Evolutionary conservation across 2,113 vertebrate genomes (phyloP).

Genomic region (Dicrurus megarhynchus): DNA sequence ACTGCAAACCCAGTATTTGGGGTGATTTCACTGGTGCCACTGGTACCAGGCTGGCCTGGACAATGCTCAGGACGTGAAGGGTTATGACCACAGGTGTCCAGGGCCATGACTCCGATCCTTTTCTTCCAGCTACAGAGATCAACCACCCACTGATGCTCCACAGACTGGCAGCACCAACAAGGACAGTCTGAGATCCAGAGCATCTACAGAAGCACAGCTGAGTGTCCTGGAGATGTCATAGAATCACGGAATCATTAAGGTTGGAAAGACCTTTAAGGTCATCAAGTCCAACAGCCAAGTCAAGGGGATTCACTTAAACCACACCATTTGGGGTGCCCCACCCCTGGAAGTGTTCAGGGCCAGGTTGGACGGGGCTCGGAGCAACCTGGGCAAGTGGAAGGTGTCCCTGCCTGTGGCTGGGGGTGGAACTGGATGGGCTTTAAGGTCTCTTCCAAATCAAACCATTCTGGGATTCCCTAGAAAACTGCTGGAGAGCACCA

Average conservation of each 20-base stretch:
- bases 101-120: background rate
- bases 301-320: background rate
- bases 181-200: background rate
- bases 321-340: background rate
- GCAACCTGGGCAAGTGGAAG: background rate
- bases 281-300: background rate
- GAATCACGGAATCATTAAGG: background rate
- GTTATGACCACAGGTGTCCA: background rate
- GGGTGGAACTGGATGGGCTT: too few relatives aligned
- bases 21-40: background rate
- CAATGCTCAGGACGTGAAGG: rapidly evolving
- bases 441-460: background rate
- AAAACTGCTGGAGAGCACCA: background rate
- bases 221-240: background rate
- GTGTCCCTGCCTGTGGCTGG: background rate
- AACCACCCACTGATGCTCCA: background rate
- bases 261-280: background rate
- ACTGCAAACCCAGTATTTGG: background rate
- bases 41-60: background rate
- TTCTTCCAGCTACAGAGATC: background rate
- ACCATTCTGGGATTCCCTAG: background rate
- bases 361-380: rapidly evolving
- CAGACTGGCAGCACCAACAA: background rate
- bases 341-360: background rate
- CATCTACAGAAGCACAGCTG: background rate